Conservation (phyloP, 2,113 vertebrate species). For the Colaptes auratus region DNA sequence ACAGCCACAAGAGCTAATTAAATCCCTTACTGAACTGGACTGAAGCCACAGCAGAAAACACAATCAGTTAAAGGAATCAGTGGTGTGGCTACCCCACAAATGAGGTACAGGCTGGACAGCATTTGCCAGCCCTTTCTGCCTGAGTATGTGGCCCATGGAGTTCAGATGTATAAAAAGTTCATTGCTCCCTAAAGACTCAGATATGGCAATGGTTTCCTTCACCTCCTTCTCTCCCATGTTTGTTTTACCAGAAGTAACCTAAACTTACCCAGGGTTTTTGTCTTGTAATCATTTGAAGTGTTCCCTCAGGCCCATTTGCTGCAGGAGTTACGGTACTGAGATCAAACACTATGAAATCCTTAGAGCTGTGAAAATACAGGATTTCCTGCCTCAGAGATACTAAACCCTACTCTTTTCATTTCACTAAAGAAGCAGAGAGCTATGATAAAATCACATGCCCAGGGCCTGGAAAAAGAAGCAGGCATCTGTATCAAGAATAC, state of each 20-base stretch:
- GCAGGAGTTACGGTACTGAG: not conserved
- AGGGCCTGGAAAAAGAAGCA: not conserved
- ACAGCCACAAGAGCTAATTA: not conserved
- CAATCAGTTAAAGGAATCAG: not conserved
- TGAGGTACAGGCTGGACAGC: not conserved
- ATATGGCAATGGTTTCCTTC: not conserved
- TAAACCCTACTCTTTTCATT: not conserved
- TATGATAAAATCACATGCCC: not conserved
- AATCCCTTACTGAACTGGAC: not conserved
- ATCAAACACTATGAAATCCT: conserved; percentile 27
- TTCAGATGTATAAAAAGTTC: not conserved
- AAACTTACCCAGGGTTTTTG: not conserved
- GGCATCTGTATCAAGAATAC: not conserved
- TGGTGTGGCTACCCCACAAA: not conserved
- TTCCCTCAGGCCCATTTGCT: conserved; percentile 12
- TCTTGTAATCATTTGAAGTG: not conserved
- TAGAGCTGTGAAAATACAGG: conserved; percentile 33
- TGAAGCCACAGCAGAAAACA: not conserved
- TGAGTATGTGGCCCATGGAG: fast-evolving
- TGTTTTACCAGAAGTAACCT: not conserved
- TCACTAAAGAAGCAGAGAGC: not conserved
- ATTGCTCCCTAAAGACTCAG: not conserved
- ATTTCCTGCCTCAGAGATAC: conserved; percentile 42
- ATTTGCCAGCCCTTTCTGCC: not conserved
- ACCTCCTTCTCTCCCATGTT: not conserved